Evolutionary conservation across 2,888 invertebrate genomes (phyloP), one percentile per base, ranked within the genome.

Genomic region (Drosophila flavopinicola): DNA sequence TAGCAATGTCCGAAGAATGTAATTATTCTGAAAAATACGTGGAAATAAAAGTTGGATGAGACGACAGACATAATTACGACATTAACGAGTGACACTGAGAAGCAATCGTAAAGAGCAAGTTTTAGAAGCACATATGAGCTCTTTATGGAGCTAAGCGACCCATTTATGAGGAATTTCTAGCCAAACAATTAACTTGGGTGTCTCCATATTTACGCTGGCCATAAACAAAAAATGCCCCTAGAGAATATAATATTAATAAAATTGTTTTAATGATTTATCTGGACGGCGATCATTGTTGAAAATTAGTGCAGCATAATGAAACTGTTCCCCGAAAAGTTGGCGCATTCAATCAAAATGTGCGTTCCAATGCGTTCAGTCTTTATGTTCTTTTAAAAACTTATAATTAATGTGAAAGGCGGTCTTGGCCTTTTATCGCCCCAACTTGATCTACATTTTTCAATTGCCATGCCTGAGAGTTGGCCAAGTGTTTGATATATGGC

Each of bases 311-410:
- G 66, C 66, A 85, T 85, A 80, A 80, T 87, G 87, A 75, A 75
- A 87, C 82, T 87, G 56, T 80, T 87, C 78, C 78, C 66, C 61
- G 25, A 77, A 76, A 86, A 48, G 47, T 41, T 42, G 33, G 38
- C 25, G 42, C 72, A 71, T 69, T 82, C 87, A 87, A 87, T 87
- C 85, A 80, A 80, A 80, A 87, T 77, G 85, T 83, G 64, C 39
- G 56, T 53, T 66, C 53, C 60, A 66, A 57, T 66, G 58, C 66
- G 60, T 54, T 56, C 39, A 29, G 32, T 30, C 60, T 61, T 78
- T 70, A 77, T 72, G 74, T 68, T 38, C 69, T 74, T 69, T 78
- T 85, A 72, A 85, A 85, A 75, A 78, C 85, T 78, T 80, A 84
- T 85, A 85, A 84, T 84, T 85, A 85, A 84, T 84, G 84, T 84